These are phyloP conservation scores for Agapornis roseicollis DNA, from an alignment of 2,113 vertebrate genomes.

Conservation along the genomic window DNA sequence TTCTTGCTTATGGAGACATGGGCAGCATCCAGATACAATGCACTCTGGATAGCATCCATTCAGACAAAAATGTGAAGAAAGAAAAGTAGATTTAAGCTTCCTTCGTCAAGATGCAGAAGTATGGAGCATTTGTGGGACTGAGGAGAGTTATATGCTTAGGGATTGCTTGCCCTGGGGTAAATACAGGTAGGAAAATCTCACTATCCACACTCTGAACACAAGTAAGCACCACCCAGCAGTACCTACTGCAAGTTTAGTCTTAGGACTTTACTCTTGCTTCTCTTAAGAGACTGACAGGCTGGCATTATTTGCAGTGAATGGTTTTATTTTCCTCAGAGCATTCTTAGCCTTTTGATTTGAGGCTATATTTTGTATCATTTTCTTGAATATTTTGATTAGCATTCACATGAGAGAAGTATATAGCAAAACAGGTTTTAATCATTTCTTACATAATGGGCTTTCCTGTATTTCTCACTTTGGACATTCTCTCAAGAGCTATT, in stretches of 20 bases:
- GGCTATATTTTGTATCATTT: neutral
- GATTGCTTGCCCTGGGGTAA: neutral
- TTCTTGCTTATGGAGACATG: neutral
- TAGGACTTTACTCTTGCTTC: neutral
- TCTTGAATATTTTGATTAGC: neutral
- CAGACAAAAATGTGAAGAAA: neutral
- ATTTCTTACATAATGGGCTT: neutral
- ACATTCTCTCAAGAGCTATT: neutral
- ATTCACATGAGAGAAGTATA: neutral
- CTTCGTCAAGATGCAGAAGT: neutral
- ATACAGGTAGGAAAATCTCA: neutral
- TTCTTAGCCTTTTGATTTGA: neutral
- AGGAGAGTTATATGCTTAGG: neutral
- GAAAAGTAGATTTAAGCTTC: neutral
- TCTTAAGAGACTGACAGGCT: neutral
- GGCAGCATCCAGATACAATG: neutral
- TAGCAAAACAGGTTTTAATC: neutral
- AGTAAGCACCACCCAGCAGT: neutral
- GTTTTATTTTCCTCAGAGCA: neutral
- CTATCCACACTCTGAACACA: neutral
- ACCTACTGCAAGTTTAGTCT: neutral
- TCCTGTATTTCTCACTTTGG: neutral
- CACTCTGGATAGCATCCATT: neutral
- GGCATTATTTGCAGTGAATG: neutral
- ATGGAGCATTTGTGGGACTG: neutral